Conservation (phyloP, 2,113 vertebrate genomes). For the Panurus biarmicus region DNA sequence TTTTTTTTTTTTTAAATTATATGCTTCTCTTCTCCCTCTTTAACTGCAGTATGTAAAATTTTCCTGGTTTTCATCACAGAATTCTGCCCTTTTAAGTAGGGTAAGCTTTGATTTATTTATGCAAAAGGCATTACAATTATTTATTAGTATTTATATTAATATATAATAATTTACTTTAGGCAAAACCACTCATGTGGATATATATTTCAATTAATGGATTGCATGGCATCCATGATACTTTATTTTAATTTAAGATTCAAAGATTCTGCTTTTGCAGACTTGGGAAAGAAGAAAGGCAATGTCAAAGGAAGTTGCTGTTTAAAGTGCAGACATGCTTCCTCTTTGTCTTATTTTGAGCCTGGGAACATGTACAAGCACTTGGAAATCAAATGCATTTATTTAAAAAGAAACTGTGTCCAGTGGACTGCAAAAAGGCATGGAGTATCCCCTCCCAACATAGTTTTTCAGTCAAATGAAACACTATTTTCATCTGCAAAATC, state of each 20-base stretch:
- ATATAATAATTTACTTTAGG: neutral
- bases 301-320: neutral
- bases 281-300: neutral
- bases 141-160: neutral
- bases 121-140: neutral
- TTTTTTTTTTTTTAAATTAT: neutral
- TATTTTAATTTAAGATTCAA: neutral
- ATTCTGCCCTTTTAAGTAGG: neutral
- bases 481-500: neutral
- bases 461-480: neutral
- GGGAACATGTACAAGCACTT: neutral
- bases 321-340: neutral
- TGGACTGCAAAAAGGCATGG: neutral
- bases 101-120: neutral
- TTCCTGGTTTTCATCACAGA: neutral
- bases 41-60: neutral
- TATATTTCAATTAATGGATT: neutral
- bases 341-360: constrained; percentile 13
- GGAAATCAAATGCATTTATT: neutral
- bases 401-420: neutral
- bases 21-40: neutral
- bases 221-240: accelerated
- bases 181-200: neutral
- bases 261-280: neutral
- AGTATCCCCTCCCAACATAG: neutral